These are phyloP conservation scores for Epinotia bilunana DNA, from an alignment of 2,888 invertebrate species.

Conservation along the genomic window DNA sequence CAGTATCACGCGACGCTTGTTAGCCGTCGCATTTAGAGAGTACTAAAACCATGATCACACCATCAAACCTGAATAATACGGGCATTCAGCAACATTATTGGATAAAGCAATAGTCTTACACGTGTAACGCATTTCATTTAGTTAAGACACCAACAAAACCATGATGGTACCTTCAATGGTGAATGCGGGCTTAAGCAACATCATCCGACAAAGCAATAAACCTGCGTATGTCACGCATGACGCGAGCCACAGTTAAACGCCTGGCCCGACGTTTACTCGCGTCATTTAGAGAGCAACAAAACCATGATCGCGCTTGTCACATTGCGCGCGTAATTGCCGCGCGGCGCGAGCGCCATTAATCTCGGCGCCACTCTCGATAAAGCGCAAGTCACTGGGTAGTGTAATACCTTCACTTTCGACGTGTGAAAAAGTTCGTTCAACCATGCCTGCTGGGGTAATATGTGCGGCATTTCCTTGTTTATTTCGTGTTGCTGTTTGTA, in stretches of 20 bases:
- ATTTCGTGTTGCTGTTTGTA: slow-evolving; percentile 4
- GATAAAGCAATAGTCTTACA: neutral
- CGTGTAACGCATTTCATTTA: no score
- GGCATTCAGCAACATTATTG: neutral
- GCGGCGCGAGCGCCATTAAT: slow-evolving; percentile 78
- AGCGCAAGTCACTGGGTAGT: slow-evolving; percentile 80
- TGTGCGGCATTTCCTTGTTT: slow-evolving; percentile 7
- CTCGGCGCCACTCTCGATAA: slow-evolving; percentile 79
- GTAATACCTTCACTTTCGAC: slow-evolving; percentile 64
- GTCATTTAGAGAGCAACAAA: slow-evolving; percentile 65
- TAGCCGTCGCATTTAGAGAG: no score
- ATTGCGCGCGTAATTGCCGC: slow-evolving; percentile 82
- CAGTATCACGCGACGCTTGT: no score
- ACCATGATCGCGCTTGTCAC: slow-evolving; percentile 69
- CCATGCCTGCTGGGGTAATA: slow-evolving; percentile 13
- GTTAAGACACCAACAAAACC: no score
- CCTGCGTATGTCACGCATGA: slow-evolving; percentile 7
- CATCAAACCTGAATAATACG: no score
- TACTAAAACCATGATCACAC: no score
- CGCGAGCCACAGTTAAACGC: slow-evolving; percentile 18
- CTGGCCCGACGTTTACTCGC: slow-evolving; percentile 50
- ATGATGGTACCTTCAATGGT: no score
- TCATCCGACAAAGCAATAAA: slow-evolving; percentile 22
- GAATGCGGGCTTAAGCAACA: neutral
- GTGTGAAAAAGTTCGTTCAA: slow-evolving; percentile 43